Evolutionary conservation across 2,888 invertebrate genomes (phyloP).

Genomic region (Halictus quadricinctus): DNA sequence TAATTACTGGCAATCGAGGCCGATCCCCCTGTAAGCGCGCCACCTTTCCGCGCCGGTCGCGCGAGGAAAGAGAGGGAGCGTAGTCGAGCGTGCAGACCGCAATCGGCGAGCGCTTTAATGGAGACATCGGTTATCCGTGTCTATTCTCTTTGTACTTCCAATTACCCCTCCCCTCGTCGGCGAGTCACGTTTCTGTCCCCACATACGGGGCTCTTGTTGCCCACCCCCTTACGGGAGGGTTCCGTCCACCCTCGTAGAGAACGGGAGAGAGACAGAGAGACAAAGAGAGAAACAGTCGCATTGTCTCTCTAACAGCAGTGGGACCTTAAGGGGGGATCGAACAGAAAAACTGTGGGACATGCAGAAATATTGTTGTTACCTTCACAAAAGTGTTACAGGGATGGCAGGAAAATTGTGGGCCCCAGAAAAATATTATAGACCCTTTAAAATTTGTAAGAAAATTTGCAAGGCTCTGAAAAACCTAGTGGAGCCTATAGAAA

Average conservation of each 20-base stretch:
- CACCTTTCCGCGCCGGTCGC: slow-evolving; percentile 11
- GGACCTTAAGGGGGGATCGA: neutral
- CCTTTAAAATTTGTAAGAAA: too few relatives aligned
- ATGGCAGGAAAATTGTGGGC: neutral
- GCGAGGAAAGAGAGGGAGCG: slow-evolving; percentile 39
- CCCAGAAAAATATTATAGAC: too few relatives aligned
- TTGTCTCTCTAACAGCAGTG: neutral
- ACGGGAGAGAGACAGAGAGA: neutral
- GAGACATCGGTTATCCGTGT: slow-evolving; percentile 73
- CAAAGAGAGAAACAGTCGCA: neutral
- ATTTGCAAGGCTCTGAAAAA: neutral
- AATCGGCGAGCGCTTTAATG: slow-evolving; percentile 66
- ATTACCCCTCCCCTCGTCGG: slow-evolving; percentile 63
- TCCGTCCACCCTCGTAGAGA: neutral
- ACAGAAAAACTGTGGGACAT: neutral
- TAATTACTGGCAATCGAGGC: slow-evolving; percentile 53
- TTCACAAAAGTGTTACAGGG: neutral
- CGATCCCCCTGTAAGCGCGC: slow-evolving; percentile 7
- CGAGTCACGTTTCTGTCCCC: slow-evolving; percentile 63
- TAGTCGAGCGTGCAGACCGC: slow-evolving; percentile 55
- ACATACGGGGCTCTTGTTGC: slow-evolving; percentile 31
- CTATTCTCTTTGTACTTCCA: slow-evolving; percentile 72
- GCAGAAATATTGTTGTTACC: neutral
- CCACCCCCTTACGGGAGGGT: neutral
- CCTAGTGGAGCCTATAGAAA: neutral